Conservation (phyloP, 2,888 invertebrate genomes). For the Tetranychus truncatus region DNA sequence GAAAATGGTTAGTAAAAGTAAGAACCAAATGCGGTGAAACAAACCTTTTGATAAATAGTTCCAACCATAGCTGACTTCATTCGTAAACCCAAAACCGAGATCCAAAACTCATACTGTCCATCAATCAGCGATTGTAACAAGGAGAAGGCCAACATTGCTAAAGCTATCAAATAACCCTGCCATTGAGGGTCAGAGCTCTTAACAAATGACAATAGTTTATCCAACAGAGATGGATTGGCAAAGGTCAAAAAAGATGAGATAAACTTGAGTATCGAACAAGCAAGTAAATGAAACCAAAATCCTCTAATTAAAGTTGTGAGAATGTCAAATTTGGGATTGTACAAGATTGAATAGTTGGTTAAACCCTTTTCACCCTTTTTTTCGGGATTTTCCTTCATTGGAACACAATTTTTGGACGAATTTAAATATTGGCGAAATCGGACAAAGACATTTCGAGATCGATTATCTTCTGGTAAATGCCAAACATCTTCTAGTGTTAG, state of each 20-base stretch:
- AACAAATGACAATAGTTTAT: slow-evolving; percentile 17
- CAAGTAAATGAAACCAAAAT: slow-evolving; percentile 16
- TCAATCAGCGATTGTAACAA: background rate
- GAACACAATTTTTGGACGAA: background rate
- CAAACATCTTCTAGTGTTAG: slow-evolving; percentile 17
- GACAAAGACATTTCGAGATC: background rate
- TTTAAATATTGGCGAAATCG: background rate
- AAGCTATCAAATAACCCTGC: background rate
- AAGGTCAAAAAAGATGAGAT: slow-evolving; percentile 17
- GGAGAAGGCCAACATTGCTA: background rate
- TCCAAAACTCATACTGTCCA: background rate
- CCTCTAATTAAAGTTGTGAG: background rate
- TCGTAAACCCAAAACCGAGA: background rate
- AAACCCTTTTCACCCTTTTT: background rate
- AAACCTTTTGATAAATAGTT: background rate
- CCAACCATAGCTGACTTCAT: background rate
- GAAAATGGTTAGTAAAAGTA: background rate
- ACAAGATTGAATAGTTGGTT: background rate
- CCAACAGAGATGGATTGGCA: slow-evolving; percentile 19
- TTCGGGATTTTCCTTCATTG: background rate
- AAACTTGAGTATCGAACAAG: slow-evolving; percentile 39
- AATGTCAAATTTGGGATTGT: background rate
- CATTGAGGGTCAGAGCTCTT: background rate
- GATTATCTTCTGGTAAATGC: background rate
- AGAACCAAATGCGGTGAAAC: too few relatives aligned